Evolutionary conservation across 2,888 invertebrate genomes (phyloP), one percentile per base, ranked within the genome.

Genomic region (Nomada hirtipes): DNA sequence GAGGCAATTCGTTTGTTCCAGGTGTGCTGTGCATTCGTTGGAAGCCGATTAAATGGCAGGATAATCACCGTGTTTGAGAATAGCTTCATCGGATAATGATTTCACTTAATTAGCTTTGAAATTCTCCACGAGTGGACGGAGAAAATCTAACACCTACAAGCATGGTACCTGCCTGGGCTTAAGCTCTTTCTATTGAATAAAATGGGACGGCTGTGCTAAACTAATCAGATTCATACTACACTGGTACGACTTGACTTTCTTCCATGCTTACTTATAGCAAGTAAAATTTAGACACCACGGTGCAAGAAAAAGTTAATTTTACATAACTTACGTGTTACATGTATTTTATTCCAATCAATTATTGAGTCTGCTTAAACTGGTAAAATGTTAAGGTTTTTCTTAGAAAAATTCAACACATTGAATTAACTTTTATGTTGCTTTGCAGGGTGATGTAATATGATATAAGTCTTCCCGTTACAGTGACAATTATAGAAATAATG

Each of bases 61-160:
- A 78, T 85, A 85, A 88, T 76, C 78, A 76, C 53, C 70, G 73
- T 79, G 88, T 88, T 87, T 86, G 84, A 80, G 72, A 88, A 84
- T 68, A 70, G 79, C 78, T 77, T 70, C 70, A 73, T 80, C 86
- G 76, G 85, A 88, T 88, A 86, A 86, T 85, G 82, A 86, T 85
- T 86, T 82, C 80, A 70, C 82, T 72, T 88, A 88, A 88, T 87
- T 85, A 86, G 83, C 84, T 72, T 79, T 85, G 76, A 85, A 85
- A 82, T 84, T 74, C 82, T n/a, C 73, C 9, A 20, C 52, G 57
- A 63, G 53, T 63, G 64, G 59, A 76, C 67, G 61, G 10, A 50
- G 55, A 36, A 63, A 68, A 61, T 76, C 68, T 71, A 64, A 76
- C 70, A 77, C 67, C 76, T 80, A 78, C 71, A 69, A 36, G 7